Percentiles rank a stretch among this genome's conserved stretches.
Conservation (phyloP, 2,888 invertebrate genomes). For the Cephus nigrinus region DNA sequence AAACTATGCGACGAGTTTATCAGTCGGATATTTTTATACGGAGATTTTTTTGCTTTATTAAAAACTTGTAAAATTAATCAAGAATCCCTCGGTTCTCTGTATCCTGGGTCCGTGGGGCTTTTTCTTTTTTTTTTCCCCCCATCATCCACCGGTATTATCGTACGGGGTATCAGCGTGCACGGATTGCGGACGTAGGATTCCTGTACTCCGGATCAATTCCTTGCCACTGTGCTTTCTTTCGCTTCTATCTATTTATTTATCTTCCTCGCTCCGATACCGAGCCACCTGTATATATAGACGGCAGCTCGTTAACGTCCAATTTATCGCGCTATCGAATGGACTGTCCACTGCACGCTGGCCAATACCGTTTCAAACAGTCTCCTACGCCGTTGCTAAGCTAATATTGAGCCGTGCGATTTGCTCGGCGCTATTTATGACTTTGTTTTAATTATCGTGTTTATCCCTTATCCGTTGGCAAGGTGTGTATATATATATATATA, state of each 20-base stretch:
- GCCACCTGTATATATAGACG: background rate
- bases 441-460: conserved; percentile 39
- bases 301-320: background rate
- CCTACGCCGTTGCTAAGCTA: conserved; percentile 25
- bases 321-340: background rate
- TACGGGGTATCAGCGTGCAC: background rate
- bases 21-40: conserved; percentile 14
- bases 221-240: background rate
- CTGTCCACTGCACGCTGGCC: background rate
- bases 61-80: conserved; percentile 48
- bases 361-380: background rate
- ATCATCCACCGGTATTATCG: background rate
- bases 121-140: too few relatives aligned
- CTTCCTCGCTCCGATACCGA: background rate
- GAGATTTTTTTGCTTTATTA: conserved; percentile 31
- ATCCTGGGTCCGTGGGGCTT: too few relatives aligned
- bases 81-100: conserved; percentile 22
- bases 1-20: conserved; percentile 42
- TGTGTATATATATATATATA: background rate
- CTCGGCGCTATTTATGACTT: conserved; percentile 36
- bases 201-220: background rate
- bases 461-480: background rate
- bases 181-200: background rate
- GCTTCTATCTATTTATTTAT: background rate
- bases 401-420: conserved; percentile 33